Evolutionary conservation across 2,113 vertebrate genomes (phyloP).

Genomic region (Calypte anna): DNA sequence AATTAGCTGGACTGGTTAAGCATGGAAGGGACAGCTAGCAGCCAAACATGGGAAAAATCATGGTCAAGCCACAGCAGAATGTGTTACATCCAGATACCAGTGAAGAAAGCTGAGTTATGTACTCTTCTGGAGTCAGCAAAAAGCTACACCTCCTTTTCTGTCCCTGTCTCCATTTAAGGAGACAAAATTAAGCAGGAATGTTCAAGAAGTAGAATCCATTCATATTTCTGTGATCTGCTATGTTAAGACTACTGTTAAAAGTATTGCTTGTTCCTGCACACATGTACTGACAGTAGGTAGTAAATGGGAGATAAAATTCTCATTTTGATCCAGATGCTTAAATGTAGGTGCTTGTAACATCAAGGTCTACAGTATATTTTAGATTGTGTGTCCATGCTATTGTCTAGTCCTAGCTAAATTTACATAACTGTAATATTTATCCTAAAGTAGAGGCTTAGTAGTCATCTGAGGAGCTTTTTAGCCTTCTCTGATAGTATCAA

Average conservation of each 20-base stretch:
- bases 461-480: neutral
- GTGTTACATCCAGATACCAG: neutral
- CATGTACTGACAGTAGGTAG: neutral
- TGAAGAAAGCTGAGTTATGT: neutral
- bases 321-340: neutral
- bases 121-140: neutral
- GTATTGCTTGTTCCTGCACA: neutral
- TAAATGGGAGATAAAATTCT: neutral
- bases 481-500: neutral
- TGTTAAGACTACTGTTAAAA: neutral
- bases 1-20: neutral
- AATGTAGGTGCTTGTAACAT: neutral
- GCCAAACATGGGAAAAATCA: neutral
- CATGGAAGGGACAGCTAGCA: neutral
- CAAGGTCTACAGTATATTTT: rapidly evolving
- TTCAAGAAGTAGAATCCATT: neutral
- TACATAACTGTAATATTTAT: neutral
- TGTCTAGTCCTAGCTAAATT: neutral
- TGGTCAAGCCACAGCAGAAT: neutral
- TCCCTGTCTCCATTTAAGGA: no score
- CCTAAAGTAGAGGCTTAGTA: neutral
- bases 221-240: neutral
- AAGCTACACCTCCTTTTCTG: neutral
- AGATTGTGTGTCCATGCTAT: neutral
- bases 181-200: neutral